phyloP scores from a whole-genome alignment of 1,140 invertebrate genomes.

The Vollenhovia emeryi region DNA sequence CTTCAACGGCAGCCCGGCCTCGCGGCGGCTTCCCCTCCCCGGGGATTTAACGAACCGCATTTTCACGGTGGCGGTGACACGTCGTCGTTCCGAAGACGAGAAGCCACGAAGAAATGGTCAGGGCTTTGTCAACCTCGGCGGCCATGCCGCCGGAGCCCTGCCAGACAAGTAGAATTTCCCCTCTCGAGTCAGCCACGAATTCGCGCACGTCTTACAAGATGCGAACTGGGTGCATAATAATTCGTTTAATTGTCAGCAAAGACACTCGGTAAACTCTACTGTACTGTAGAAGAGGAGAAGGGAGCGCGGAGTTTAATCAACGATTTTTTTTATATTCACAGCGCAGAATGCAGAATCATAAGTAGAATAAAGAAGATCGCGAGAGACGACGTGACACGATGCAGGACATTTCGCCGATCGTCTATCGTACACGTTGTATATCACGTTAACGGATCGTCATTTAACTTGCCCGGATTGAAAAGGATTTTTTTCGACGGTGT shows the following conservation, averaged over 20 bases:
- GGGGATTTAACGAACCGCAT: conserved; percentile 68
- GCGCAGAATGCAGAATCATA: not conserved
- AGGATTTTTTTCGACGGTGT: not conserved
- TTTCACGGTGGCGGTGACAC: conserved; percentile 58
- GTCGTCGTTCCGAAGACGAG: conserved; percentile 35
- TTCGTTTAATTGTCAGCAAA: conserved; percentile 22
- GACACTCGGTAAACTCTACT: not conserved
- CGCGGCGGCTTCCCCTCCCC: not conserved
- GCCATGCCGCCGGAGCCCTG: not conserved
- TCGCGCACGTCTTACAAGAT: not conserved
- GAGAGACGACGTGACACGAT: not conserved
- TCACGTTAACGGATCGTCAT: not conserved
- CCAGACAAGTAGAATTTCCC: conserved; percentile 39
- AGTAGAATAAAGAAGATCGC: not conserved
- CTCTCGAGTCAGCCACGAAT: conserved; percentile 12
- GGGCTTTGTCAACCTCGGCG: conserved; percentile 53
- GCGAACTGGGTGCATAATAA: not conserved
- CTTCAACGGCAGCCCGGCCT: not conserved
- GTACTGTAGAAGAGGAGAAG: not conserved
- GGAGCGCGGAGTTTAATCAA: not conserved
- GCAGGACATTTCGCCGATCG: not conserved
- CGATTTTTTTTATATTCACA: not conserved
- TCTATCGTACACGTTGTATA: not conserved
- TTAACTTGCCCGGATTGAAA: not conserved
- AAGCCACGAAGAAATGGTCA: conserved; percentile 59